phyloP scores from a whole-genome alignment of 2,797 vertebrate genomes.

The Pseudocheirus occidentalis region DNA sequence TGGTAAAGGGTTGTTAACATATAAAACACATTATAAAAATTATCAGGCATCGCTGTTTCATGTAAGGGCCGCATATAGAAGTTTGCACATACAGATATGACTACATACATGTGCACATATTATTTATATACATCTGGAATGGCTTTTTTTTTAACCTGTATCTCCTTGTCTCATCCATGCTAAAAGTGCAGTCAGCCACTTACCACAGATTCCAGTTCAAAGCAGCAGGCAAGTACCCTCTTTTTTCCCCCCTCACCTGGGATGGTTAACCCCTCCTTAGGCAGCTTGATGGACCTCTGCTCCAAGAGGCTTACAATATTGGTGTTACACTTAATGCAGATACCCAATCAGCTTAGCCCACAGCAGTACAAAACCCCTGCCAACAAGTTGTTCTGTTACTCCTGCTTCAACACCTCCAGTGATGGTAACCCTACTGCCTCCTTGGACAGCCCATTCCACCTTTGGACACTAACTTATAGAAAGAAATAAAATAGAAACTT shows the following conservation, averaged over 20 bases:
- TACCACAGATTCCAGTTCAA: background rate
- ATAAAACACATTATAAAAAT: background rate
- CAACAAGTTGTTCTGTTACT: background rate
- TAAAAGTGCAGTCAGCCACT: background rate
- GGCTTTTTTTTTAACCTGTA: background rate
- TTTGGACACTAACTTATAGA: background rate
- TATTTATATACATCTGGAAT: background rate
- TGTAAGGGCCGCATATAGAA: background rate
- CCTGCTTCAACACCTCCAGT: background rate
- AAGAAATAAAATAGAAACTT: conserved; percentile 45
- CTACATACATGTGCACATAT: background rate
- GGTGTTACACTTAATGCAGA: background rate
- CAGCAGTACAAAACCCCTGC: background rate
- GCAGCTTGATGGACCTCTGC: background rate
- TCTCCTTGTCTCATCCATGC: background rate
- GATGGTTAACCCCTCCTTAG: background rate
- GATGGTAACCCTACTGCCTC: background rate
- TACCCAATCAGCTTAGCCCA: background rate
- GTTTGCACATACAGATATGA: background rate
- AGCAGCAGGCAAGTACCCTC: background rate
- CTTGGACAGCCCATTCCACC: background rate
- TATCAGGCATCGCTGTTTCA: background rate
- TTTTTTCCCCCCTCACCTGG: background rate
- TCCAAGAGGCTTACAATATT: background rate
- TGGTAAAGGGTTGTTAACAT: background rate